These are phyloP conservation scores for Meriones psammophilus DNA, from an alignment of 2,797 vertebrate genomes.

Conservation along the genomic window DNA sequence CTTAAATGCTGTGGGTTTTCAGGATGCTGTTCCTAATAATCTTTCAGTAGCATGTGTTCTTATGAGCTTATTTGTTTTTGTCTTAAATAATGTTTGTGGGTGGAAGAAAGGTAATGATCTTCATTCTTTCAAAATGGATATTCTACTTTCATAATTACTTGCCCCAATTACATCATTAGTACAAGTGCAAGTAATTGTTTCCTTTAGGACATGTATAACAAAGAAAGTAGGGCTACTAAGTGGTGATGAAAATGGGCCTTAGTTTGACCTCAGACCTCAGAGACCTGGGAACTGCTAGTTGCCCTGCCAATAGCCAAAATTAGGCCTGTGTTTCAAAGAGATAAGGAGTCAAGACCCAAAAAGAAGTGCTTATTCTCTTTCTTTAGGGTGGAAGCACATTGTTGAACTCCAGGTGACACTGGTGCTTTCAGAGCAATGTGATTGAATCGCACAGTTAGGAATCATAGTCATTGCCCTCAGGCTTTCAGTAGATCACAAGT, in stretches of 20 bases:
- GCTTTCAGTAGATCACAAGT: conserved; percentile 5
- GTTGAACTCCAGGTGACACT: conserved; percentile 22
- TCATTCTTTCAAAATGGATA: conserved; percentile 80
- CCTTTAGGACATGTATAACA: conserved; percentile 71
- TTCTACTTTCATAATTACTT: conserved; percentile 84
- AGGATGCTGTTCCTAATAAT: conserved; percentile 70
- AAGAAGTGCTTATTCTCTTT: conserved; percentile 24
- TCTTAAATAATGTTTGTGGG: conserved; percentile 80
- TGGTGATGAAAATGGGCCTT: conserved; percentile 61
- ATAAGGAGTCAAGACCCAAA: background rate
- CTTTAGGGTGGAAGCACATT: background rate
- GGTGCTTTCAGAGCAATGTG: background rate
- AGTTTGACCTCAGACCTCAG: conserved; percentile 35
- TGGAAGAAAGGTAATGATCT: conserved; percentile 76
- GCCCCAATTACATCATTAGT: conserved; percentile 84
- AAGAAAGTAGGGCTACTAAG: conserved; percentile 53
- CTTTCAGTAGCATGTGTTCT: conserved; percentile 68
- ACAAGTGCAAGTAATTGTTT: conserved; percentile 79
- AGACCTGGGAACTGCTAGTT: conserved; percentile 14
- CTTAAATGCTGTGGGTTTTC: conserved; percentile 54
- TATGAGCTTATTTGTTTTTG: conserved; percentile 79
- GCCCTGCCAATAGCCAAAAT: conserved; percentile 7
- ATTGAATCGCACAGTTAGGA: conserved; percentile 30
- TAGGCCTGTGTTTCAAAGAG: conserved; percentile 39
- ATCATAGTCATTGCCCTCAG: background rate